phyloP scores from a whole-genome alignment of 2,113 vertebrate species.

The Ameiurus melas region DNA sequence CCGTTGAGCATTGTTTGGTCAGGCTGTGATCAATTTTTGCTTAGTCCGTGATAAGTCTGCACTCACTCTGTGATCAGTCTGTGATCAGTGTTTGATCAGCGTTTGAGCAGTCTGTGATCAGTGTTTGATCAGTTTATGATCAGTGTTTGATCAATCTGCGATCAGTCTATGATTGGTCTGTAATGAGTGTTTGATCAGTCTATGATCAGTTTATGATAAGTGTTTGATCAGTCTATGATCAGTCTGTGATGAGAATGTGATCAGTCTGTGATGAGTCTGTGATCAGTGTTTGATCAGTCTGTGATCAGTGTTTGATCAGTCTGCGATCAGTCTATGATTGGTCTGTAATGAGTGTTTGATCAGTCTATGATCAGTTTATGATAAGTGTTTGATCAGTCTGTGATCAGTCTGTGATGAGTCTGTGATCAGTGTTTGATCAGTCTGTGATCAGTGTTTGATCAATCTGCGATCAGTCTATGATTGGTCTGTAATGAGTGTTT shows the following conservation, averaged over 20 bases:
- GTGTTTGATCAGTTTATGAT: background rate
- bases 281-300: background rate
- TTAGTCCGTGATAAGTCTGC: background rate
- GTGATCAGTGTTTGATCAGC: background rate
- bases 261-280: background rate
- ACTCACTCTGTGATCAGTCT: background rate
- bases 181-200: background rate
- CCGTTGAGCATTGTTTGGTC: background rate
- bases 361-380: background rate
- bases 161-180: background rate
- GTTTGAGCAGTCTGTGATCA: background rate
- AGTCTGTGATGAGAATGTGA: background rate
- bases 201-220: background rate
- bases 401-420: background rate
- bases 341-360: background rate
- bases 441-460: background rate
- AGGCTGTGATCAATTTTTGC: background rate
- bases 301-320: background rate
- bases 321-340: background rate
- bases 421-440: background rate
- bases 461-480: background rate
- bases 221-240: background rate
- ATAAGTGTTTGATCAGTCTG: background rate
- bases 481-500: background rate
- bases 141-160: background rate